Evolutionary conservation across 2,113 vertebrate species (phyloP).

Genomic region (Macquaria ambigua): DNA sequence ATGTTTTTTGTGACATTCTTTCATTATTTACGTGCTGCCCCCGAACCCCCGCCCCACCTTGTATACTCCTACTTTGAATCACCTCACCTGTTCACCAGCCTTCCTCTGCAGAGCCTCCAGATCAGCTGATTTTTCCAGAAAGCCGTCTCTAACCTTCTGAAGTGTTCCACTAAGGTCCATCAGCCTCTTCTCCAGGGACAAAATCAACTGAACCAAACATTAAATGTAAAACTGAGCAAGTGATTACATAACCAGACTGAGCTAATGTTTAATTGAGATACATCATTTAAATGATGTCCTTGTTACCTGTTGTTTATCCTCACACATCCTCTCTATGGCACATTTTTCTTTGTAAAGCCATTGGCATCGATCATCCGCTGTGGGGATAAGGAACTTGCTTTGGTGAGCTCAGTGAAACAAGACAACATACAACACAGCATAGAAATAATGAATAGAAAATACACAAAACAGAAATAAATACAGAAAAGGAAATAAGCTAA

Average conservation of each 20-base stretch:
- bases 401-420: not conserved
- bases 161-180: constrained; percentile 82
- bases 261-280: not conserved
- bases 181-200: constrained; percentile 86
- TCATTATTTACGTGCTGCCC: no score
- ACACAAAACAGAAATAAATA: not conserved
- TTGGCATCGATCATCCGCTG: constrained; percentile 58
- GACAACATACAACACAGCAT: not conserved
- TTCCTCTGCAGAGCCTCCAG: constrained; percentile 73
- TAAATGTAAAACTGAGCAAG: not conserved
- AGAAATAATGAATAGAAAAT: not conserved
- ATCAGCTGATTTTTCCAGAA: constrained; percentile 75
- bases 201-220: constrained; percentile 82
- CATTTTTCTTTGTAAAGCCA: constrained; percentile 78
- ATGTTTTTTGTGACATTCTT: not conserved
- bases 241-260: not conserved
- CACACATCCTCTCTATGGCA: constrained; percentile 81
- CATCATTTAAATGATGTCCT: not conserved
- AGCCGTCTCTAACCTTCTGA: constrained; percentile 80
- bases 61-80: no score
- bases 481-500: not conserved
- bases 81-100: constrained; percentile 70
- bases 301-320: constrained; percentile 88
- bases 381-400: not conserved
- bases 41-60: not conserved